phyloP scores from a whole-genome alignment of 2,797 vertebrate genomes.

The Sylvilagus floridanus region DNA sequence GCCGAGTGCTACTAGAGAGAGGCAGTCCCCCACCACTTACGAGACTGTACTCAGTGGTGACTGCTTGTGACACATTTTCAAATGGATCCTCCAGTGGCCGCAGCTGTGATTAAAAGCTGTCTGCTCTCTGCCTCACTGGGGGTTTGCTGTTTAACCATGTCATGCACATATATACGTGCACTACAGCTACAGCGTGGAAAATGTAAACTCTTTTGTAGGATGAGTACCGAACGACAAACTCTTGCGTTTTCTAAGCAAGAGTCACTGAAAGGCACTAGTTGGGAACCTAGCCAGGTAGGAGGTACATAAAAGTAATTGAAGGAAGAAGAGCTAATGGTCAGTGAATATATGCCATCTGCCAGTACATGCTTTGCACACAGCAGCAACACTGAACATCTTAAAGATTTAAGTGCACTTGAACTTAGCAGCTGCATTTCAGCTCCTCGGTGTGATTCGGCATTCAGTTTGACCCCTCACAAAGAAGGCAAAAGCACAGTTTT shows the following conservation, averaged over 20 bases:
- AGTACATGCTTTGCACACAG: slow-evolving; percentile 58
- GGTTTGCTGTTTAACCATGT: slow-evolving; percentile 75
- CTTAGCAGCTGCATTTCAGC: slow-evolving; percentile 54
- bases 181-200: slow-evolving; percentile 51
- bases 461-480: slow-evolving; percentile 54
- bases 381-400: slow-evolving; percentile 62
- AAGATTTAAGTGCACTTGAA: slow-evolving; percentile 70
- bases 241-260: slow-evolving; percentile 35
- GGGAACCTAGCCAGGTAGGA: slow-evolving; percentile 50
- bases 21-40: slow-evolving; percentile 10
- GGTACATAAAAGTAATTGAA: slow-evolving; percentile 60
- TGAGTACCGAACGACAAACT: slow-evolving; percentile 50
- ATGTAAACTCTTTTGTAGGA: slow-evolving; percentile 49
- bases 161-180: not conserved
- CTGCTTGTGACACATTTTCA: slow-evolving; percentile 77
- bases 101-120: slow-evolving; percentile 81
- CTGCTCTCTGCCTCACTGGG: slow-evolving; percentile 66
- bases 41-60: slow-evolving; percentile 58
- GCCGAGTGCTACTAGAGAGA: slow-evolving; percentile 57
- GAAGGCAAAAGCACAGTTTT: slow-evolving; percentile 31
- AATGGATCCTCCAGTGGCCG: slow-evolving; percentile 74
- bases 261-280: slow-evolving; percentile 30
- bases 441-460: not conserved
- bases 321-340: slow-evolving; percentile 60
- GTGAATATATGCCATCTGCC: slow-evolving; percentile 45